A percentile compares a stretch with the other conserved stretches of the same genome.
phyloP scores from a whole-genome alignment of 2,797 vertebrate genomes.

The Acipenser oxyrinchus region DNA sequence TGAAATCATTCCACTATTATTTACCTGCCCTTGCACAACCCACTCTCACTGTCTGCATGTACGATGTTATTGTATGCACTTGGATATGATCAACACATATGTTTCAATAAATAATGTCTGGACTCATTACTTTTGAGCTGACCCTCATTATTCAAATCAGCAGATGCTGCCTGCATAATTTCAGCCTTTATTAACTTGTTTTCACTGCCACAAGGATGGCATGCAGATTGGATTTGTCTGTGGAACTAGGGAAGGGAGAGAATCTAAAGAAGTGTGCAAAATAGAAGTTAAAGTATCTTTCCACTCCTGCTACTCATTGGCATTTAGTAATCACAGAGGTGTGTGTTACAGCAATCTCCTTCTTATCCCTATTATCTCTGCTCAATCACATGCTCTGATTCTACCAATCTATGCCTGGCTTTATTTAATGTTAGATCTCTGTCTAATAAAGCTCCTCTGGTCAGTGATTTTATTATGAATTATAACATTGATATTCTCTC shows the following conservation, averaged over 20 bases:
- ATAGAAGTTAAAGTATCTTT: too few species aligned
- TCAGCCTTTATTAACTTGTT: background rate
- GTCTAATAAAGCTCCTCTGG: too few species aligned
- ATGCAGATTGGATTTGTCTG: conserved; percentile 25
- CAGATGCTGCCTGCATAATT: background rate
- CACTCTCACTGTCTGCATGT: background rate
- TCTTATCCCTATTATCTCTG: too few species aligned
- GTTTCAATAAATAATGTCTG: conserved; percentile 14
- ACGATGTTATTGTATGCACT: background rate
- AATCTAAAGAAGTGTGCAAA: too few species aligned
- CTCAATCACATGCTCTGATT: too few species aligned
- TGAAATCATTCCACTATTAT: background rate
- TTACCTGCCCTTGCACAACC: background rate
- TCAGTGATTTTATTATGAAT: too few species aligned
- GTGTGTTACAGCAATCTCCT: too few species aligned
- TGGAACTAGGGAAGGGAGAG: background rate
- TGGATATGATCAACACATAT: conserved; percentile 6
- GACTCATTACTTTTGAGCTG: conserved; percentile 28
- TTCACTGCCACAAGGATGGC: background rate
- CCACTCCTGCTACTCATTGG: too few species aligned
- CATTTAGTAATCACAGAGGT: too few species aligned
- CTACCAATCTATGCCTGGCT: too few species aligned
- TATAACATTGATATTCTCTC: too few species aligned
- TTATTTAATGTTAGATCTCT: too few species aligned
- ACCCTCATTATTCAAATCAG: conserved; percentile 26